Conservation (phyloP, 2,888 invertebrate species). For the Lepidonotus clava region DNA sequence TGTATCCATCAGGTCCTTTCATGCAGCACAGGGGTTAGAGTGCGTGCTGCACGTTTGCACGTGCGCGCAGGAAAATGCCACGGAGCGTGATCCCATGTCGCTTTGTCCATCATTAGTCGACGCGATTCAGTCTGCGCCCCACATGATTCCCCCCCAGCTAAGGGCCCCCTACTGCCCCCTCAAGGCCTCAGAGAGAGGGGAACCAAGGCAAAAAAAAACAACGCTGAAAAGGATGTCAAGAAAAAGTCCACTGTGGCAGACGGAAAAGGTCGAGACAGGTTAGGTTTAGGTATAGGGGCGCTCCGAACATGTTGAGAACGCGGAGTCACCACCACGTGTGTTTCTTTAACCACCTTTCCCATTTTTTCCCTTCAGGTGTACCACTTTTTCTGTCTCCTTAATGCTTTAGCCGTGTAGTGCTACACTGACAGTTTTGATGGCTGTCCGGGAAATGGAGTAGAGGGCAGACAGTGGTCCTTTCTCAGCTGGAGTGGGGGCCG, state of each 20-base stretch:
- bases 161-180: too few species aligned
- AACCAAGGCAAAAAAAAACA: not conserved
- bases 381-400: too few species aligned
- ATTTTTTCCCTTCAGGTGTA: too few species aligned
- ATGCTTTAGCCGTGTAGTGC: too few species aligned
- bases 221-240: not conserved
- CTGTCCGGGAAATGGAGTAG: too few species aligned
- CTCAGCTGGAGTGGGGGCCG: too few species aligned
- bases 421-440: too few species aligned
- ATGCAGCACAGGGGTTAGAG: not conserved
- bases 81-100: not conserved
- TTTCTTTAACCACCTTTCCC: not conserved
- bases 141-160: not conserved
- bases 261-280: not conserved
- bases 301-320: not conserved
- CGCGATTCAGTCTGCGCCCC: not conserved
- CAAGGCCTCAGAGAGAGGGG: not conserved
- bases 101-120: too few species aligned
- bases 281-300: not conserved
- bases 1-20: not conserved
- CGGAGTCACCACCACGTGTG: not conserved
- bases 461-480: too few species aligned
- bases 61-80: not conserved
- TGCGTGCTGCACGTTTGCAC: not conserved
- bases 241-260: too few species aligned